Base-by-base conservation (phyloP, 2,888 invertebrate species). In the Eristalis arbustorum region DNA sequence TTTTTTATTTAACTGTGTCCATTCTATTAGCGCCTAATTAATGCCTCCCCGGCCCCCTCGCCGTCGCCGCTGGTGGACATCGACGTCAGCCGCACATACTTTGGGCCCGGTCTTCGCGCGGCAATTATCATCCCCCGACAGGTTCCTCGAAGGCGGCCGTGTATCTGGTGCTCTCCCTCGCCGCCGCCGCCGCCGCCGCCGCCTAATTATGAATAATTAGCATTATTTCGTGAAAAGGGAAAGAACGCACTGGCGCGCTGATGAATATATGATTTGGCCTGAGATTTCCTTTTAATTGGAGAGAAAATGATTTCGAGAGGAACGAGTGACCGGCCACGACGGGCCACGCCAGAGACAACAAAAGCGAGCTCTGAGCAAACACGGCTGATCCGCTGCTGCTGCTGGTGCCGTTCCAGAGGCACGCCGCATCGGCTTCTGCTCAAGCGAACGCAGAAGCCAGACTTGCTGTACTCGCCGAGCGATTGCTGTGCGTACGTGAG, bases 11-110 rank as follows among this genome's bases (percentile, higher is more conserved):
- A 83, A 87, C 87, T 82, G 87, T 87, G 83, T 83, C 83, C 78
- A 83, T 83, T 87, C 87, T 83, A 78, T 87, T 87, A 87, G 87
- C 87, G 83, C 87, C 74, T 83, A 78, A 78, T 87, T 87, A 83
- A 87, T 75, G 77, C 5, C 25, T 22, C 62, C 4, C 68, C 40
- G 13, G 37, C 1, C n/a, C 28, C 31, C 11, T 25, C 13, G 40
- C 28, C 13, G 25, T 31, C 37, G 42, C 6, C 31, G n/a, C n/a
- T n/a, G n/a, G n/a, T n/a, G n/a, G n/a, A 6, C 5, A 3, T 4
- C 31, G 31, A 1, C 31, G 10, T 31, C 31, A 31, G 25, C 2
- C 6, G 4, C 40, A 2, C 14, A 42, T 4, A 14, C 40, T 13
- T 42, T 42, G 42, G 42, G 42, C 18, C n/a, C n/a, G n/a, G 42